phyloP scores from a whole-genome alignment of 2,797 vertebrate genomes.

The Myoxocephalus aenaeus region DNA sequence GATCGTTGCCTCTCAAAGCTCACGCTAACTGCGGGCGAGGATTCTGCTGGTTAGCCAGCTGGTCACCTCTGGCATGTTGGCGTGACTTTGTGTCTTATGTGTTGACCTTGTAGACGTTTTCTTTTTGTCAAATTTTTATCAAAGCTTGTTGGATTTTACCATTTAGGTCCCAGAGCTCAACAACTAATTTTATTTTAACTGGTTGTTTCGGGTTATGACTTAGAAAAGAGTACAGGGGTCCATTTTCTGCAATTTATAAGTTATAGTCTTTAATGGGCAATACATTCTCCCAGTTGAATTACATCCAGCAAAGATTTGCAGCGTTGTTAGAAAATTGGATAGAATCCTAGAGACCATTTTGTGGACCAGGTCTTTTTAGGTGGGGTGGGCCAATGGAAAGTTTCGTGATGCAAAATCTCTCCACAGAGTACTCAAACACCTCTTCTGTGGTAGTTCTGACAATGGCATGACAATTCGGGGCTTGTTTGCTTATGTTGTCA shows the following conservation, averaged over 20 bases:
- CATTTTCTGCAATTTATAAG: not conserved
- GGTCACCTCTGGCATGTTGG: constrained; percentile 13
- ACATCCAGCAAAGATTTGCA: not conserved
- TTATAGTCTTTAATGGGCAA: not conserved
- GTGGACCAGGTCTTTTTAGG: not conserved
- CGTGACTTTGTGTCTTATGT: not conserved
- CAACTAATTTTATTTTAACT: not conserved
- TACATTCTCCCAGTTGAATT: not conserved
- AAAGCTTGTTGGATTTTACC: not conserved
- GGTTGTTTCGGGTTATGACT: not conserved
- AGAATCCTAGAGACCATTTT: not conserved
- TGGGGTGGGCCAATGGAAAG: too few relatives aligned
- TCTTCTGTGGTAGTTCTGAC: not conserved
- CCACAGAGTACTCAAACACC: too few relatives aligned
- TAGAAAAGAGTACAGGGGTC: not conserved
- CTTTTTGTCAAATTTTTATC: not conserved
- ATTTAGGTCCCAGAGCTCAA: not conserved
- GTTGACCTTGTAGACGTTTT: not conserved
- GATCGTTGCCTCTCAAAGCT: constrained; percentile 49
- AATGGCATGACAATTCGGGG: not conserved
- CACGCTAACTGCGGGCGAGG: constrained; percentile 10
- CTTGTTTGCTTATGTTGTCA: not conserved
- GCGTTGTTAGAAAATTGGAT: not conserved
- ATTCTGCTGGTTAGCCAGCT: constrained; percentile 16
- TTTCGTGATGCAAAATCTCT: too few relatives aligned